Evolutionary conservation across 2,888 invertebrate genomes (phyloP), one percentile per base, ranked within the genome.

Genomic region (Campoletis raptor): DNA sequence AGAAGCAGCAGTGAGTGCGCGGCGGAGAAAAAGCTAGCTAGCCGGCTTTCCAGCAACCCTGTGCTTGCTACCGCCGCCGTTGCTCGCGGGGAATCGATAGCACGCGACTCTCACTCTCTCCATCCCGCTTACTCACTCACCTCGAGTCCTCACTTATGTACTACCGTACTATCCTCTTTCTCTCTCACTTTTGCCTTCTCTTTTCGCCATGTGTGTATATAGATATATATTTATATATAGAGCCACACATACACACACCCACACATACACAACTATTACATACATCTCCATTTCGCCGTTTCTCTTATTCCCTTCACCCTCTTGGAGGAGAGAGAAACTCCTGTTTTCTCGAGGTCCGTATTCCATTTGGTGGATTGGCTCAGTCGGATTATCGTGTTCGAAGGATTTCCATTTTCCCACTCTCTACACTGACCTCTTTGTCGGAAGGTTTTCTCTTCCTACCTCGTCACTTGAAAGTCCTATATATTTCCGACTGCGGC

Each of bases 1-100:
- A 72, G 52, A 48, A 81, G 67, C 69, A 76, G 76, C 64, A 57
- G 70, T 70, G 84, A 83, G 70, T 81, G 80, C 85, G 78, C 83
- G 88, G 88, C 87, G 88, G 89, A 91, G 89, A 90, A 90, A 90
- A 90, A 90, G 88, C 88, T 88, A 88, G 85, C 87, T 82, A 83
- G 88, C 90, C 90, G 90, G 91, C 91, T 92, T 91, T 92, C 90
- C 91, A 91, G 86, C 86, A 86, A 86, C 86, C 86, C 86, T 83
- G 83, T 81, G 80, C 82, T 78, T 89, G 91, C 90, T 90, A 89
- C 90, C 80, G 81, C 83, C 83, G 81, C 83, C 83, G 77, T 78
- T 86, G 86, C 86, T 86, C 83, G 86, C 88, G 86, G 85, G 85
- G 92, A 92, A 92, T 92, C 92, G 92, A 92, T 92, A 92, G 89